Conservation (phyloP, 23 tunicate genomes). For the Ciona savignyi region DNA sequence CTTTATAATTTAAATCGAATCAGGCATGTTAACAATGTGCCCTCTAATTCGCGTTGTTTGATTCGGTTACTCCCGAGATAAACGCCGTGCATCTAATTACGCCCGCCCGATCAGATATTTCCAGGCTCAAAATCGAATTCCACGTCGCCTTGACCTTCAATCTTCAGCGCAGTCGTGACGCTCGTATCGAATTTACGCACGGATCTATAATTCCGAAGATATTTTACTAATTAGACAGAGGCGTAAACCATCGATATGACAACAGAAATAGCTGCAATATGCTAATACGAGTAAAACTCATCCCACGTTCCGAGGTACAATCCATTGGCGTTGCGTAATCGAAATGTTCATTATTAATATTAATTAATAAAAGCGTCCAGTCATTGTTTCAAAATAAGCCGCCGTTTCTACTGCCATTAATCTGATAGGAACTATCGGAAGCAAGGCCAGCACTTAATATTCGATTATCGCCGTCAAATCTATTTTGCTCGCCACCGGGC, state of each 20-base stretch:
- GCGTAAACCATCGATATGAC: too few relatives aligned
- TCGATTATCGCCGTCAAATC: background rate
- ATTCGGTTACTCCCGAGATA: background rate
- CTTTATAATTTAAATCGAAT: too few relatives aligned
- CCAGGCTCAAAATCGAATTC: background rate
- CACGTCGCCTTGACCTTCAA: constrained; percentile 1
- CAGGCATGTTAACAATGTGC: background rate
- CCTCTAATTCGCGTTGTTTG: background rate
- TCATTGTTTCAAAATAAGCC: background rate
- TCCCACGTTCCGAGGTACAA: background rate
- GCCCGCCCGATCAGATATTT: background rate
- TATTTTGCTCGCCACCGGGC: background rate
- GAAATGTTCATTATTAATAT: too few relatives aligned
- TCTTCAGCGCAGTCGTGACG: background rate
- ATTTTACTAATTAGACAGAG: background rate
- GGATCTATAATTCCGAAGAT: background rate
- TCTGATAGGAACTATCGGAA: background rate
- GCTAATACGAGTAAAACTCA: background rate
- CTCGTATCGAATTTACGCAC: background rate
- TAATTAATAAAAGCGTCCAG: too few relatives aligned
- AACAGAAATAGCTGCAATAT: too few relatives aligned
- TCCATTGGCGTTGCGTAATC: background rate
- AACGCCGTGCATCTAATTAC: background rate
- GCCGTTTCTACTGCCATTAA: background rate
- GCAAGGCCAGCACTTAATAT: background rate